Evolutionary conservation across 2,113 vertebrate species (phyloP).

Genomic region (Tricholaema leucomelas): DNA sequence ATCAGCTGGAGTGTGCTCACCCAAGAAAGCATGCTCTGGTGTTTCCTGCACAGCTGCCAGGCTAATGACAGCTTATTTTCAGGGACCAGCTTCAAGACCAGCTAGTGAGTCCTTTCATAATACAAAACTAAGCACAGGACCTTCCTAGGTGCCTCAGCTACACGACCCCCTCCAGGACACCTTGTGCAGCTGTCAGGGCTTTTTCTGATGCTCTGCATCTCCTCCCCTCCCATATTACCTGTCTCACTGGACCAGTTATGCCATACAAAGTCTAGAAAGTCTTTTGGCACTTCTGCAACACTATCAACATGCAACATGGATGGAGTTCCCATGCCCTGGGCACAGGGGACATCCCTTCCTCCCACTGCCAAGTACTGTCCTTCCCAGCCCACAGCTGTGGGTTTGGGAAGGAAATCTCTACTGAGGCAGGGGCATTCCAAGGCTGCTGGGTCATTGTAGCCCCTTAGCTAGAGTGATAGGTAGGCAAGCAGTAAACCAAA

Average conservation of each 20-base stretch:
- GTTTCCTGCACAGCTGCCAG: background rate
- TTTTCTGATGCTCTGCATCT: background rate
- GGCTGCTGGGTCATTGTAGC: background rate
- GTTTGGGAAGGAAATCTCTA: background rate
- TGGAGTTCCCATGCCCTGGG: background rate
- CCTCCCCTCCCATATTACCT: background rate
- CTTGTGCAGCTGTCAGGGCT: background rate
- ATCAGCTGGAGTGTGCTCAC: rapidly evolving
- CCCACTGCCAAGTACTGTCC: background rate
- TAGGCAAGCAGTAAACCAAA: background rate
- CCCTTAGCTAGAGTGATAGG: background rate
- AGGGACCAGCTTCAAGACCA: background rate
- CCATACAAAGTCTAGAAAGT: background rate
- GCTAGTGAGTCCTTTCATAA: background rate
- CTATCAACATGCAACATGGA: background rate
- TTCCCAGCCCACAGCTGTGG: background rate
- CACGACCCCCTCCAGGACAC: background rate
- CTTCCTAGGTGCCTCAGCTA: background rate
- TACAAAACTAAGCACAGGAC: background rate
- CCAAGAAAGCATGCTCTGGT: background rate
- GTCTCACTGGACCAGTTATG: rapidly evolving
- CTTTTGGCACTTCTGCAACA: background rate
- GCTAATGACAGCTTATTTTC: background rate
- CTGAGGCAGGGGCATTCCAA: background rate
- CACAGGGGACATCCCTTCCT: background rate